phyloP scores from a whole-genome alignment of 2,888 invertebrate genomes.

The Pteria penguin region DNA sequence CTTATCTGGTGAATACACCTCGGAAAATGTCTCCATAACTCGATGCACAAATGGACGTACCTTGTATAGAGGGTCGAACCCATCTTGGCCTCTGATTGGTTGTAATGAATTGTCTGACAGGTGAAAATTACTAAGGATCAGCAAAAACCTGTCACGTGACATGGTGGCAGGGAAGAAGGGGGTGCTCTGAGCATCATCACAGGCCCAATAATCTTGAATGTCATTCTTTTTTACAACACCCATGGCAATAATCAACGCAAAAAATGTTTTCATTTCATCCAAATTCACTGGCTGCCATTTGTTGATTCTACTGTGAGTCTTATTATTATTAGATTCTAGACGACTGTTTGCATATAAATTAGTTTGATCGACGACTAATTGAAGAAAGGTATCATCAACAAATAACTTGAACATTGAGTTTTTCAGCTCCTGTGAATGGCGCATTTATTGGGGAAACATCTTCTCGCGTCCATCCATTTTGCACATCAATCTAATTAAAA shows the following conservation, averaged over 20 bases:
- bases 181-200: constrained; percentile 12
- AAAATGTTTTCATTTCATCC: constrained; percentile 28
- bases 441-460: neutral
- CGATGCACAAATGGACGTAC: constrained; percentile 24
- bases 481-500: neutral
- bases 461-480: constrained; percentile 25
- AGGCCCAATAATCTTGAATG: constrained; percentile 33
- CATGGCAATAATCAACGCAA: constrained; percentile 24
- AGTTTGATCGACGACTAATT: constrained; percentile 8
- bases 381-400: constrained; percentile 25
- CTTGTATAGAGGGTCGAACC: constrained; percentile 29
- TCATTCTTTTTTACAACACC: constrained; percentile 25
- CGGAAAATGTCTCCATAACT: constrained; percentile 14
- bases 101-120: constrained; percentile 20
- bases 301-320: neutral
- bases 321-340: neutral
- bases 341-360: constrained; percentile 4
- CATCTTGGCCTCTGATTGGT: neutral
- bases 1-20: constrained; percentile 33
- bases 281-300: constrained; percentile 2
- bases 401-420: constrained; percentile 31
- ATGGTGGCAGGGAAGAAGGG: constrained; percentile 30
- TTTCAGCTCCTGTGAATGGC: constrained; percentile 5
- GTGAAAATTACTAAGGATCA: constrained; percentile 29
- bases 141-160: constrained; percentile 31